Conservation (phyloP, 2,797 vertebrate genomes). For the Alauda arvensis region DNA sequence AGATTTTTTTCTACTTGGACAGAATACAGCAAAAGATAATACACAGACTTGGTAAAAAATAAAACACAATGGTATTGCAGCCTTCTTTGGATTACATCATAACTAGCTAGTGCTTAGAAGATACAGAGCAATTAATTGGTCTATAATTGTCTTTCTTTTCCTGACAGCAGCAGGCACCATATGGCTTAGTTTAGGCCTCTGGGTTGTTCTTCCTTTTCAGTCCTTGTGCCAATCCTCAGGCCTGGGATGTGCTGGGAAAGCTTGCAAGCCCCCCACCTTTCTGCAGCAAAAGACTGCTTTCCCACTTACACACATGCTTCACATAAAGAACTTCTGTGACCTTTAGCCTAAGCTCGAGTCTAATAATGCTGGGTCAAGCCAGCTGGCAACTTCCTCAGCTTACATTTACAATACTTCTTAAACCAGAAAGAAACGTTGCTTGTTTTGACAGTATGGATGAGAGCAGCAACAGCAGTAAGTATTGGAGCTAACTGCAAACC, state of each 20-base stretch:
- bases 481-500: background rate
- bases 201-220: slow-evolving; percentile 30
- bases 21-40: background rate
- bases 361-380: slow-evolving; percentile 42
- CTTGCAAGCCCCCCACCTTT: background rate
- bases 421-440: background rate
- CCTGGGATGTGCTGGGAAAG: accelerated
- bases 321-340: slow-evolving; percentile 31
- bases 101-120: background rate
- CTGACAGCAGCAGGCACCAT: slow-evolving; percentile 46
- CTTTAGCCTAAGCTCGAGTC: slow-evolving; percentile 10
- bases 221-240: background rate
- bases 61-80: background rate
- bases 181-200: slow-evolving; percentile 24
- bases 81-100: background rate
- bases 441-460: background rate
- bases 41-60: background rate
- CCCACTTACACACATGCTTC: slow-evolving; percentile 36
- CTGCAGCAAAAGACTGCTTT: background rate
- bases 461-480: background rate
- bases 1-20: background rate
- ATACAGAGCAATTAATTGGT: slow-evolving; percentile 30
- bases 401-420: slow-evolving; percentile 18
- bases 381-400: slow-evolving; percentile 48
- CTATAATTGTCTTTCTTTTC: background rate